Conservation (phyloP, 2,888 invertebrate species). For the Melolontha melolontha region DNA sequence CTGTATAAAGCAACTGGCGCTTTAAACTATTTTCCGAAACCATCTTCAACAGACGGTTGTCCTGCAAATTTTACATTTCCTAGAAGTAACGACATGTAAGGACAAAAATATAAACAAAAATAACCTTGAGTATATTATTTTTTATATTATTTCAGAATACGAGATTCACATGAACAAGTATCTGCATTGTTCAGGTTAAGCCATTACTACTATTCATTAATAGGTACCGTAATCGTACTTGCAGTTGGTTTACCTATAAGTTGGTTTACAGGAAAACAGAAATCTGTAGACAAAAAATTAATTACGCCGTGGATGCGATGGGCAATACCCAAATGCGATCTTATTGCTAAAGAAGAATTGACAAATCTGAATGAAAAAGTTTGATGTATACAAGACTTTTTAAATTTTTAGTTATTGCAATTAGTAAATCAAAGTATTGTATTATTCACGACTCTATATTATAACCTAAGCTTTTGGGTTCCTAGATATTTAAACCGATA, state of each 20-base stretch:
- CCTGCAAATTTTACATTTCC: constrained; percentile 4
- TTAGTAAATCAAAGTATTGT: too few relatives aligned
- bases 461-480: too few relatives aligned
- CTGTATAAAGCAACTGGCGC: constrained; percentile 51
- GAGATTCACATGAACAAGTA: constrained; percentile 14
- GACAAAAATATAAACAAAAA: background rate
- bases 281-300: constrained; percentile 42
- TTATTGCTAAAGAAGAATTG: constrained; percentile 10
- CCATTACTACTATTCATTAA: constrained; percentile 48
- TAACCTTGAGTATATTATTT: background rate
- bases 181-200: constrained; percentile 47
- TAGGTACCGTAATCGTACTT: constrained; percentile 43
- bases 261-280: constrained; percentile 45
- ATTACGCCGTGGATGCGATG: constrained; percentile 46
- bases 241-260: constrained; percentile 46
- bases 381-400: background rate
- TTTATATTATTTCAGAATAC: constrained; percentile 7
- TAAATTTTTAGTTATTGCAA: too few relatives aligned
- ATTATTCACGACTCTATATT: too few relatives aligned
- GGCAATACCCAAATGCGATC: constrained; percentile 22
- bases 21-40: constrained; percentile 49
- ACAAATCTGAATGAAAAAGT: constrained; percentile 19
- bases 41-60: constrained; percentile 53
- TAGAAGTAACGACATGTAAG: background rate
- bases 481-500: too few relatives aligned